Evolutionary conservation across 2,888 invertebrate species (phyloP).

Genomic region (Punctoribates punctum): DNA sequence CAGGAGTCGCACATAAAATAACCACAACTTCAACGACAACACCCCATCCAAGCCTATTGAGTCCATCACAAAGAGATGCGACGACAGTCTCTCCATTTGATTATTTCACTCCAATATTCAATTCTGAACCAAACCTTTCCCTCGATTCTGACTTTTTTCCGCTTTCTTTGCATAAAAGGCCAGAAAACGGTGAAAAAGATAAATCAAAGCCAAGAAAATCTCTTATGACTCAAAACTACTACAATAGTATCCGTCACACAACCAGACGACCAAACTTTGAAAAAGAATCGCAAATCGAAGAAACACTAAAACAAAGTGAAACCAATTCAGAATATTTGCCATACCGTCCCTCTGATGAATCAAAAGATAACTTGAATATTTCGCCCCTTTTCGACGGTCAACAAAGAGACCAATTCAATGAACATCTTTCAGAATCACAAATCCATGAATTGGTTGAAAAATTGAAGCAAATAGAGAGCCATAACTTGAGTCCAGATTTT

Average conservation of each 20-base stretch:
- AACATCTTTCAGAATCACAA: background rate
- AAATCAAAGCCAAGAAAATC: background rate
- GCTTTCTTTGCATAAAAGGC: background rate
- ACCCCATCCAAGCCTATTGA: background rate
- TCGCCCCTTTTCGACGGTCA: background rate
- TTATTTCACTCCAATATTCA: background rate
- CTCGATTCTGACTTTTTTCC: background rate
- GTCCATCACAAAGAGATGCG: background rate
- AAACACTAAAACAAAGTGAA: background rate
- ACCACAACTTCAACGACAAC: background rate
- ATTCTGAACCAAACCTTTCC: background rate
- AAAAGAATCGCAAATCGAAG: background rate
- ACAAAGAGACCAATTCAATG: background rate
- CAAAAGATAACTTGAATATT: background rate
- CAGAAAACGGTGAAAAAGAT: background rate
- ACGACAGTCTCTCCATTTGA: slow-evolving; percentile 1
- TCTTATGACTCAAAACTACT: slow-evolving; percentile 13
- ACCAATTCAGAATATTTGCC: background rate
- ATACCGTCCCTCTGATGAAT: background rate
- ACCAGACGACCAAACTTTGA: background rate
- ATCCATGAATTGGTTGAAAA: background rate
- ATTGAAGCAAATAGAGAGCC: background rate
- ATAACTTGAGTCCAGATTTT: background rate
- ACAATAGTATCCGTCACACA: background rate
- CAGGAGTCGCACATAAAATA: too few relatives aligned